Conservation (phyloP, 2,797 vertebrate species). For the Xiphophorus birchmanni region DNA sequence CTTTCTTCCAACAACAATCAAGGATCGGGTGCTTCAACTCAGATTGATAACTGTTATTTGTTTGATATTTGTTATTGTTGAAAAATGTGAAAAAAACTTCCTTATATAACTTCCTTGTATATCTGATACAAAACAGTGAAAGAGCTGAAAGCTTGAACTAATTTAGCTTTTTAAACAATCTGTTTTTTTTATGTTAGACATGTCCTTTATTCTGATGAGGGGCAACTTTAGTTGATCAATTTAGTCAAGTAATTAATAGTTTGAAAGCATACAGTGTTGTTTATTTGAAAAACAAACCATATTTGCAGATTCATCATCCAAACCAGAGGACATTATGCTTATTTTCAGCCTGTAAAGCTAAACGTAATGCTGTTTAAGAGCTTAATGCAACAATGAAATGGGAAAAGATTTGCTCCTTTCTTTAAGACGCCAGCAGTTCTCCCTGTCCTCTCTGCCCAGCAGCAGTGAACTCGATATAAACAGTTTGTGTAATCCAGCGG, state of each 20-base stretch:
- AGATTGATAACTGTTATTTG: not conserved
- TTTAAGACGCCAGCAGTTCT: not conserved
- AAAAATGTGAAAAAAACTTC: not conserved
- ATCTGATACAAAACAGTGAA: not conserved
- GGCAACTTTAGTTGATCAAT: not conserved
- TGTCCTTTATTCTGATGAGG: not conserved
- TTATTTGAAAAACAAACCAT: not conserved
- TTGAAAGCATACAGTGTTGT: not conserved
- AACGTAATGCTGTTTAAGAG: not conserved
- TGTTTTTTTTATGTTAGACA: not conserved
- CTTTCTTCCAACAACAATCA: not conserved
- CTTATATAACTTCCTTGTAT: not conserved
- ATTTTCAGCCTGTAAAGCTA: not conserved
- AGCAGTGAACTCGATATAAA: slow-evolving; percentile 25
- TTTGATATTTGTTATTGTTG: not conserved
- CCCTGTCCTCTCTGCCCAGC: slow-evolving; percentile 2
- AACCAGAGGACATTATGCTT: not conserved
- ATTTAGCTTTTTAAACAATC: not conserved
- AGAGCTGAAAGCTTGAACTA: not conserved
- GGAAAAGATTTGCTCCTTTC: not conserved
- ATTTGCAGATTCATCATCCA: not conserved
- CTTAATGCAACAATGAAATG: not conserved
- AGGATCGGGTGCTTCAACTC: not conserved
- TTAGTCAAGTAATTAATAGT: not conserved
- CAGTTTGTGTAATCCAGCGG: slow-evolving; percentile 31